phyloP scores from a whole-genome alignment of 2,113 vertebrate genomes.

The Boulengeromyrus knoepffleri region DNA sequence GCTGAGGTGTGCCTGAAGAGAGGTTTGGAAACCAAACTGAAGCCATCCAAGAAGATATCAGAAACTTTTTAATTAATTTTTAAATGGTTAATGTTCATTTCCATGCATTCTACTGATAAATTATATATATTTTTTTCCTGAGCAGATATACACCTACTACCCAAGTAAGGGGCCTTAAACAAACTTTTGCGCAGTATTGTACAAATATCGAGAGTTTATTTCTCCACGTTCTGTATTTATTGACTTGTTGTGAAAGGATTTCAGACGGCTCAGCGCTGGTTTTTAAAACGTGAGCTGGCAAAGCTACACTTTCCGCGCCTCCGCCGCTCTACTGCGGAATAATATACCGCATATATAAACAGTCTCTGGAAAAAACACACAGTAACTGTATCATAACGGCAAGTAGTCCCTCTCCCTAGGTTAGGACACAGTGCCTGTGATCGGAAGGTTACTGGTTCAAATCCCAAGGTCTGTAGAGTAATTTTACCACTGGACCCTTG shows the following conservation, averaged over 20 bases:
- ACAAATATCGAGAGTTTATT: neutral
- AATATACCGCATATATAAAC: neutral
- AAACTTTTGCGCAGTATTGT: neutral
- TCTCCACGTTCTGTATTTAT: neutral
- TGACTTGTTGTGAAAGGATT: neutral
- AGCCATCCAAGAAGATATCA: neutral
- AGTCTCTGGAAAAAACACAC: neutral
- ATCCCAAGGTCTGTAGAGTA: neutral
- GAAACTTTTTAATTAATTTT: neutral
- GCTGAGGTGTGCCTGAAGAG: no score
- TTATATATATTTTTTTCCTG: neutral
- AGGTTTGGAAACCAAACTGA: no score
- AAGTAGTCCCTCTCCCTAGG: neutral
- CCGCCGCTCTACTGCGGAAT: neutral
- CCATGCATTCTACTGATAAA: neutral
- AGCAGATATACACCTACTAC: neutral
- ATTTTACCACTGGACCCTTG: neutral
- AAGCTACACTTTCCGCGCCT: neutral
- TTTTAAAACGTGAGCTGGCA: neutral
- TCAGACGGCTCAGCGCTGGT: neutral
- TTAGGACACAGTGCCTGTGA: neutral
- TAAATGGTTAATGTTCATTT: neutral
- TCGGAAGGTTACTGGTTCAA: neutral
- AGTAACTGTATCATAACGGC: neutral
- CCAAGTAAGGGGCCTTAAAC: neutral